Evolutionary conservation across 2,113 vertebrate genomes (phyloP), one percentile per base, ranked within the genome.

Genomic region (Aptenodytes patagonicus): DNA sequence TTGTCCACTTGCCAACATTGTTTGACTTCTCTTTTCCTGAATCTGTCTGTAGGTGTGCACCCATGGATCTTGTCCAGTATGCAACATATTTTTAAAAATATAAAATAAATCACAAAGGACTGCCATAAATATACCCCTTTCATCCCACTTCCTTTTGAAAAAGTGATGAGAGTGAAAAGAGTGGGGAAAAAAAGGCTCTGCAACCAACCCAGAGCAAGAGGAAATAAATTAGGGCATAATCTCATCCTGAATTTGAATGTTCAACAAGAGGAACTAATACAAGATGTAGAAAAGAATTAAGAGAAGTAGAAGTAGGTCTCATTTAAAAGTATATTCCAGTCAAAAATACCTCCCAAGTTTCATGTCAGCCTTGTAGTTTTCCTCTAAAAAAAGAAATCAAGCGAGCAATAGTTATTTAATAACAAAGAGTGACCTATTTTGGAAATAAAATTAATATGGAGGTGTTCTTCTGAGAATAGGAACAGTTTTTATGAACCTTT

Each of bases 401-500:
- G 87, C 1, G 5, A 94, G 91, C 14, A 87, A 44, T 79, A 87
- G 65, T 47, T 90, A 87, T 34, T 95, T 85, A 82, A 87, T 87
- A 93, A 87, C 65, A 89, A 71, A 91, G 72, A 75, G 11, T 93
- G 91, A 85, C 89, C 87, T 95, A 93, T 96, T 96, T 96, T 87
- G 62, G 82, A 89, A 90, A 65, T 52, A 62, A 93, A 89, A 94
- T 93, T 87, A 89, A 72, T 71, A 79, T 61, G 57, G 57, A 82
- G 85, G 6, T 1, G 3, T 79, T 89, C 69, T 87, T 81, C 57
- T 69, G 77, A 75, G 95, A 90, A 64, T 12, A 85, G 47, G 44
- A 89, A 14, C 6, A 20, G 14, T 29, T 94, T 91, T 72, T 76
- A 54, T 57, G 52, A 69, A 76, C 16, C 38, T 75, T 89, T 42